Base-by-base conservation (phyloP, 2,113 vertebrate genomes). In the Rattus rattus region DNA sequence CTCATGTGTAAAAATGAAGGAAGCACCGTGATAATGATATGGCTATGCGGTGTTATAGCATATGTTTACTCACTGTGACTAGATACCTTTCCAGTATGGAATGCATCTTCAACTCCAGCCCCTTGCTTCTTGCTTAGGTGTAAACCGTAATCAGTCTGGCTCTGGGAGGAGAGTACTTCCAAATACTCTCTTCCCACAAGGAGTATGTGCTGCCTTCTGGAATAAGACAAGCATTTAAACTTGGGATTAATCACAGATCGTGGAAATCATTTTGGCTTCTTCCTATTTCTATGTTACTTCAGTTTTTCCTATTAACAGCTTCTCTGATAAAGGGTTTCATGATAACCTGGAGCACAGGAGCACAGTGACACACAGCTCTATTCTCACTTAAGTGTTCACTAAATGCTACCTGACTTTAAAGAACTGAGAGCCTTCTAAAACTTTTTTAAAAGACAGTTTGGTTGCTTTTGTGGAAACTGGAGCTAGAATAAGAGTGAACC, bases 281-380 rank as follows among this genome's bases (percentile, higher is more conserved):
- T 85, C 20, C 36, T 72, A 28, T 33, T 47, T 87, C 83, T 93
- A n/a, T 22, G 49, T 77, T 63, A n/a, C 20, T 88, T 86, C 49
- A 61, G 36, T 92, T 97, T 5, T 84, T 96, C 56, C 56, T 77
- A 28, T 61, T 81, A 47, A 49, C 61, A 75, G 79, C 52, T 70
- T 85, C 56, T 76, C 90, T 56, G 28, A 87, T 84, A 43, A 47
- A 47, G 13, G 16, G 11, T 7, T 33, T 22, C 56, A 30, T 3
- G 30, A 49, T 39, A 76, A 52, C 76, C 20, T 63, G 67, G n/a
- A 88, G 39, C 26, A n/a, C 5, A 49, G 83, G 36, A 36, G 7
- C 26, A 61, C 17, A 63, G 7, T 65, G 54, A 2, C 43, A 69
- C 52, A 22, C n/a, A 7, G 8, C 70, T 87, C 43, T 17, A 11